phyloP scores from a whole-genome alignment of 2,113 vertebrate genomes.

The Lanius collurio region DNA sequence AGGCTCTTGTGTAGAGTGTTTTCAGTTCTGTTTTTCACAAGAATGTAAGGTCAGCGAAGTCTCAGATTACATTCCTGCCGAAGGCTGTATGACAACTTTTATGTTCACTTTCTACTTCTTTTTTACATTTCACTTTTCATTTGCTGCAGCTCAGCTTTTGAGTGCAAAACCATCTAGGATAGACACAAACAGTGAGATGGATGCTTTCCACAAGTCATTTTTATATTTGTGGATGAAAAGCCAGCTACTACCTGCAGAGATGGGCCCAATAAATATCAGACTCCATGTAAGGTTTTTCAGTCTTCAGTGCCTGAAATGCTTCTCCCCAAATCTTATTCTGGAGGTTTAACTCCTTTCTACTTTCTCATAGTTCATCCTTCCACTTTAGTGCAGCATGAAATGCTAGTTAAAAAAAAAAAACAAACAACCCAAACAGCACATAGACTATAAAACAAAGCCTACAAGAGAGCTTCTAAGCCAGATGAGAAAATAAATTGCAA shows the following conservation, averaged over 20 bases:
- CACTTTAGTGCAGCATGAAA: neutral
- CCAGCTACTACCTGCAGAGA: neutral
- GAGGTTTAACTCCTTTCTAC: neutral
- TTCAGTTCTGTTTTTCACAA: neutral
- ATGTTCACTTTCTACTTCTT: neutral
- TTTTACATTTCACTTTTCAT: slow-evolving; percentile 1
- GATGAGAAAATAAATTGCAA: neutral
- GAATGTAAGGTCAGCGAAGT: neutral
- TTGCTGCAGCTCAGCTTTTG: neutral
- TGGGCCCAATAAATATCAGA: neutral
- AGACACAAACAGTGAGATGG: neutral
- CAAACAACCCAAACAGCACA: too few relatives aligned
- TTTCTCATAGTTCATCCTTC: neutral
- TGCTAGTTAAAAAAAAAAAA: neutral
- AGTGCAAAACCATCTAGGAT: neutral
- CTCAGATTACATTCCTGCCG: neutral
- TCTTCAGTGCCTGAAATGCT: neutral
- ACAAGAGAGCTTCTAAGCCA: neutral
- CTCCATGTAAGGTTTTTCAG: neutral
- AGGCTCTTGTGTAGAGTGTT: neutral
- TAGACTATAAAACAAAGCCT: neutral
- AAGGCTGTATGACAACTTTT: neutral
- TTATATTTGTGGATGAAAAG: neutral
- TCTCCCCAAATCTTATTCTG: neutral
- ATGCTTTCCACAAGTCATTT: neutral